Evolutionary conservation across 1,140 invertebrate species (phyloP).

Genomic region (Archegozetes longisetosus): DNA sequence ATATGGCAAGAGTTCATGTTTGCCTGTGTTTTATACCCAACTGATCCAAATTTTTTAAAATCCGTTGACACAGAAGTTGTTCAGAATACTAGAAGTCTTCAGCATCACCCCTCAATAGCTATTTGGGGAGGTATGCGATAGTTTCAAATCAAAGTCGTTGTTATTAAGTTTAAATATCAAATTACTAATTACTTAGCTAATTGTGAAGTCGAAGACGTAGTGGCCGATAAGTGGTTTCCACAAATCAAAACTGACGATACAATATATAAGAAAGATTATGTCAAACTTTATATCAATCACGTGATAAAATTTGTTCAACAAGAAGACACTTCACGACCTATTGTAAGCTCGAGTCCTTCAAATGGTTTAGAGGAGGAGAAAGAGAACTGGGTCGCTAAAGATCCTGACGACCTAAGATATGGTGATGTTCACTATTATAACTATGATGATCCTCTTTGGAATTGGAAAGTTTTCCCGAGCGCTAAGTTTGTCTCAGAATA

Average conservation of each 20-base stretch:
- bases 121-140: slow-evolving; percentile 40
- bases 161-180: neutral
- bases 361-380: slow-evolving; percentile 61
- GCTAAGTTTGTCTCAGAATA: too few species aligned
- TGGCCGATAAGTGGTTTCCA: slow-evolving; percentile 59
- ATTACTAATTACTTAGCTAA: slow-evolving; percentile 73
- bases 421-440: slow-evolving; percentile 49
- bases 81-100: slow-evolving; percentile 64
- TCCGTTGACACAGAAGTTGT: slow-evolving; percentile 57
- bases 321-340: slow-evolving; percentile 46
- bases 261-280: slow-evolving; percentile 51
- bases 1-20: slow-evolving; percentile 74
- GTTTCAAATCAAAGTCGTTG: neutral
- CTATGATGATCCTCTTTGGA: neutral
- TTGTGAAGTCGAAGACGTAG: slow-evolving; percentile 90
- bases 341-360: slow-evolving; percentile 72
- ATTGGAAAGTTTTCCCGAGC: slow-evolving; percentile 50
- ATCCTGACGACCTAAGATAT: slow-evolving; percentile 60
- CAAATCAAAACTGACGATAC: neutral
- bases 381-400: slow-evolving; percentile 52
- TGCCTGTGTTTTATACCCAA: slow-evolving; percentile 88
- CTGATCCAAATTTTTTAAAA: slow-evolving; percentile 47
- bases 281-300: slow-evolving; percentile 64
- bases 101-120: slow-evolving; percentile 72
- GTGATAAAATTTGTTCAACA: slow-evolving; percentile 45